These are phyloP conservation scores for Okamejei kenojei DNA, from an alignment of 2,797 vertebrate species.

Conservation along the genomic window DNA sequence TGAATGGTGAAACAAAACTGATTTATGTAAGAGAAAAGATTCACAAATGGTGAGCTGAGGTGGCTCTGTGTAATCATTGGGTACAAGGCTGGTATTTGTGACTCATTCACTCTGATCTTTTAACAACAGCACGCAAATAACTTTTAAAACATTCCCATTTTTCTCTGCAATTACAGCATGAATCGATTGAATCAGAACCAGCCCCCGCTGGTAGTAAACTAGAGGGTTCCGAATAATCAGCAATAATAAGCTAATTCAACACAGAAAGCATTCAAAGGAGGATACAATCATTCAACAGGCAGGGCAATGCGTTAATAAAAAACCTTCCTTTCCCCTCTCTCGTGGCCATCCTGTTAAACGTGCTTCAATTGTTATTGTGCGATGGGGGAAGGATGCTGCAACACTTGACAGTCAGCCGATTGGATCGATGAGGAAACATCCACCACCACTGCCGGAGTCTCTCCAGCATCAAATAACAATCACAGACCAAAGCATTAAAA, in stretches of 20 bases:
- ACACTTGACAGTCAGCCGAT: not conserved
- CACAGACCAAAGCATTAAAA: no score
- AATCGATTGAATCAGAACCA: not conserved
- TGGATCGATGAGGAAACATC: no score
- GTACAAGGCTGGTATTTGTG: not conserved
- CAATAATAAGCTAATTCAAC: not conserved
- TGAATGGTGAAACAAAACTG: not conserved
- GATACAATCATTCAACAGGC: not conserved
- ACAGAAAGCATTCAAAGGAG: not conserved
- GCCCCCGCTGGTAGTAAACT: not conserved
- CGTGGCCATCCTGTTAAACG: not conserved
- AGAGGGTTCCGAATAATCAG: not conserved
- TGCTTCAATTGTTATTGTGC: not conserved
- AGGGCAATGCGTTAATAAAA: not conserved
- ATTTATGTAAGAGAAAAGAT: no score
- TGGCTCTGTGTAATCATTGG: not conserved
- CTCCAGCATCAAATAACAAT: no score
- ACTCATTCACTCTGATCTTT: slow-evolving; percentile 26
- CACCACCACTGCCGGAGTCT: no score
- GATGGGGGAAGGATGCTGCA: no score
- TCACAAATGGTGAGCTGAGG: not conserved
- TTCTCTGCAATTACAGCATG: not conserved
- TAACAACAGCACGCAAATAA: not conserved
- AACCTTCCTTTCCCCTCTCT: not conserved
- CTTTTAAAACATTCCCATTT: not conserved